Percentiles rank a stretch among this genome's conserved stretches.
phyloP scores from a whole-genome alignment of 2,113 vertebrate genomes.

The Larimichthys polyactis region DNA sequence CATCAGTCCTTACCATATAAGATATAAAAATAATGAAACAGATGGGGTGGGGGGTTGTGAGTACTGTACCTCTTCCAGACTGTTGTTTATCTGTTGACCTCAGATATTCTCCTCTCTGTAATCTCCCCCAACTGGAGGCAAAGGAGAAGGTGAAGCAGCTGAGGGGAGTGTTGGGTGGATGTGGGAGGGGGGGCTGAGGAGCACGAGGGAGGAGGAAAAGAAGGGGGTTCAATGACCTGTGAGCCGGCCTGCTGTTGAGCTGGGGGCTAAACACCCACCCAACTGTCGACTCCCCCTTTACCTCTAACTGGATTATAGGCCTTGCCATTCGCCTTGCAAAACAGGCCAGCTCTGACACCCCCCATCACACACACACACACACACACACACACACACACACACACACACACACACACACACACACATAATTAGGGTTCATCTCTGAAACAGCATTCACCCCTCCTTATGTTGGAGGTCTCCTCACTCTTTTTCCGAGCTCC shows the following conservation, averaged over 20 bases:
- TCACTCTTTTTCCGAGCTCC: slow-evolving; percentile 24
- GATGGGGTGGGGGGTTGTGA: not conserved
- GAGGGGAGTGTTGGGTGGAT: not conserved
- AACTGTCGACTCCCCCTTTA: slow-evolving; percentile 10
- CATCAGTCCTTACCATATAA: slow-evolving; percentile 18
- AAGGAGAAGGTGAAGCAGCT: slow-evolving; percentile 25
- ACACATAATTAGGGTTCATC: slow-evolving; percentile 44
- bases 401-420: slow-evolving; percentile 13
- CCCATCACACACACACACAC: not conserved
- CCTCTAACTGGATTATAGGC: slow-evolving; percentile 71
- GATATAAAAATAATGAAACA: slow-evolving; percentile 44
- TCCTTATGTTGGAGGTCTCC: slow-evolving; percentile 14
- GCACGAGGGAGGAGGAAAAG: slow-evolving; percentile 16
- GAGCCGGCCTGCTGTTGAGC: slow-evolving; percentile 72
- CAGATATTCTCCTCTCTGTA: slow-evolving; percentile 54
- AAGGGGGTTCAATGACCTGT: slow-evolving; percentile 74
- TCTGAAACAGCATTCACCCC: slow-evolving; percentile 48
- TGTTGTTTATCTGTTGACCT: slow-evolving; percentile 73
- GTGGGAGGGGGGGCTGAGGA: not conserved
- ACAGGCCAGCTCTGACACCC: slow-evolving; percentile 27
- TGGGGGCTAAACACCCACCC: slow-evolving; percentile 63
- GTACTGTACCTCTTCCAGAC: slow-evolving; percentile 25
- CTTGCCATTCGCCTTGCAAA: slow-evolving; percentile 45
- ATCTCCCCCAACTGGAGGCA: slow-evolving; percentile 54
- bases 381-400: slow-evolving; percentile 13